A percentile compares a stretch with the other conserved stretches of the same genome.
Evolutionary conservation across 2,113 vertebrate genomes (phyloP).

Genomic region (Grammomys surdaster): DNA sequence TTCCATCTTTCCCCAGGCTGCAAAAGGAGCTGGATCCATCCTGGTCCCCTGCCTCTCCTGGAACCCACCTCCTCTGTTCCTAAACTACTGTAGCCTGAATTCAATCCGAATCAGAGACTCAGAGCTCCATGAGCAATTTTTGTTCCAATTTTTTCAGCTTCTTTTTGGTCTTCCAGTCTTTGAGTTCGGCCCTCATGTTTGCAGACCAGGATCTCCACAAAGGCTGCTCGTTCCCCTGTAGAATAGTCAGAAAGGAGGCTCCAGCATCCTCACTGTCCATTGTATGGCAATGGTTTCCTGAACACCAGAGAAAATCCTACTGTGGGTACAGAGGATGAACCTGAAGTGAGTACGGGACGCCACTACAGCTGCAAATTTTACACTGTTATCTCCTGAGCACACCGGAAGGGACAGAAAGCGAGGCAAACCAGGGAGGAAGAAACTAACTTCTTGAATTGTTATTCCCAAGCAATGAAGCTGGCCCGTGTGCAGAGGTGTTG

Average conservation of each 20-base stretch:
- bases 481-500: not conserved
- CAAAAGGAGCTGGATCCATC: not conserved
- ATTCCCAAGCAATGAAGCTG: not conserved
- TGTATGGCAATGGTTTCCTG: not conserved
- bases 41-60: not conserved
- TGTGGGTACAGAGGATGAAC: not conserved
- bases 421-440: not conserved
- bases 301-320: not conserved
- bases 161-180: not conserved
- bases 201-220: not conserved
- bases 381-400: not conserved
- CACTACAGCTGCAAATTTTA: not conserved
- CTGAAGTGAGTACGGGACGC: not conserved
- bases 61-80: not conserved
- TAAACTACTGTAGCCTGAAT: not conserved
- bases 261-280: not conserved
- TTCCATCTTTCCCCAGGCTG: not conserved
- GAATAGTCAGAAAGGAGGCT: not conserved
- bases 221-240: not conserved
- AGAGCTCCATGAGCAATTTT: not conserved
- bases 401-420: not conserved
- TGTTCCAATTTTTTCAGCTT: not conserved
- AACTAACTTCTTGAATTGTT: not conserved
- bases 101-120: not conserved
- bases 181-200: not conserved